Conservation (phyloP, 2,797 vertebrate genomes). For the Coregonus sp. region DNA sequence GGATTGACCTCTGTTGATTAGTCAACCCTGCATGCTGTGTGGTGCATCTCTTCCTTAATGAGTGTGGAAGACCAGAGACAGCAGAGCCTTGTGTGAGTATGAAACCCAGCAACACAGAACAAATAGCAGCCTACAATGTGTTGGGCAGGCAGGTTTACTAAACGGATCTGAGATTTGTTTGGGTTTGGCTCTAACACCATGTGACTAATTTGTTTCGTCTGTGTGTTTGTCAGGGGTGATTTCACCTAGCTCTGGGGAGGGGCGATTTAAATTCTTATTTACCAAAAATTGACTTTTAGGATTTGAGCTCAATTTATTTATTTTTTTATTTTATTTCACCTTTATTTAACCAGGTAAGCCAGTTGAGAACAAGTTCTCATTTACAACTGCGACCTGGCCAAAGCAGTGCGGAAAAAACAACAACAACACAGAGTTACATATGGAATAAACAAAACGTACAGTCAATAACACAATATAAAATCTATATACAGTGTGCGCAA, state of each 20-base stretch:
- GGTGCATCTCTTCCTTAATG: slow-evolving; percentile 9
- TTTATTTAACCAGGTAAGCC: too few relatives aligned
- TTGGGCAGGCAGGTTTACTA: slow-evolving; percentile 53
- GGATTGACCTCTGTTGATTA: slow-evolving; percentile 29
- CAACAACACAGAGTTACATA: too few relatives aligned
- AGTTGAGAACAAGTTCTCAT: too few relatives aligned
- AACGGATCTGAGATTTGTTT: slow-evolving; percentile 66
- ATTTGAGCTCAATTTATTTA: slow-evolving; percentile 34
- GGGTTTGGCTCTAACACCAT: slow-evolving; percentile 63
- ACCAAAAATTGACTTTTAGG: slow-evolving; percentile 56
- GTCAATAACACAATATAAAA: too few relatives aligned
- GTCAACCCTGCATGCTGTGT: slow-evolving; percentile 8
- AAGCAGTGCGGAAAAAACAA: too few relatives aligned
- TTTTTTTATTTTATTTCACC: too few relatives aligned
- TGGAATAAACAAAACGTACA: too few relatives aligned
- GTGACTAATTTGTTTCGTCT: slow-evolving; percentile 77
- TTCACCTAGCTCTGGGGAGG: slow-evolving; percentile 40
- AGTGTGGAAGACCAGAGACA: slow-evolving; percentile 30
- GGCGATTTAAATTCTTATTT: slow-evolving; percentile 44
- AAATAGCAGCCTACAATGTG: slow-evolving; percentile 54
- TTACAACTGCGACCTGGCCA: too few relatives aligned
- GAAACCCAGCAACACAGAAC: slow-evolving; percentile 51
- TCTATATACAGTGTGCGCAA: too few relatives aligned
- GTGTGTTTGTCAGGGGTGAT: slow-evolving; percentile 65
- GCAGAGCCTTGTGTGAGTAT: slow-evolving; percentile 31